Percentiles rank a stretch among this genome's conserved stretches.
Conservation (phyloP, 2,113 vertebrate genomes). For the Tonatia bakeri region DNA sequence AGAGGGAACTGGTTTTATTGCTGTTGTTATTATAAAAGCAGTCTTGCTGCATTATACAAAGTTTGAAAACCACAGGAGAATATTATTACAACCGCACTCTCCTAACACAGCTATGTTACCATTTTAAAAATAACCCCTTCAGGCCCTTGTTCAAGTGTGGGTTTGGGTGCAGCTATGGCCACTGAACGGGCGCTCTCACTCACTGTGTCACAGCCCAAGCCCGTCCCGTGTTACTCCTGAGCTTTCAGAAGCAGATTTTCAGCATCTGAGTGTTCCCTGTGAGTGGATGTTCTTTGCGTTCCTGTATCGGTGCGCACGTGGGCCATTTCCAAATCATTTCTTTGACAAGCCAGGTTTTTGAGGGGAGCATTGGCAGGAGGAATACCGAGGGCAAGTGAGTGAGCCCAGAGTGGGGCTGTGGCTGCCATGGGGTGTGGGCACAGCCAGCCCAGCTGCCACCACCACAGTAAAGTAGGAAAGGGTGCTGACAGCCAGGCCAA, state of each 20-base stretch:
- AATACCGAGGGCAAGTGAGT: not conserved
- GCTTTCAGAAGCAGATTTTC: not conserved
- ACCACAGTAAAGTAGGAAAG: not conserved
- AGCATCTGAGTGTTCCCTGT: rapidly evolving
- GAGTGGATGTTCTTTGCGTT: not conserved
- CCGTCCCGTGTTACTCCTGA: not conserved
- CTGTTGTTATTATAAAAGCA: not conserved
- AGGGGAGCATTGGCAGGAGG: not conserved
- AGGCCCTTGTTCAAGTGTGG: not conserved
- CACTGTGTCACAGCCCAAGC: not conserved
- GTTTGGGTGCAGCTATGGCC: not conserved
- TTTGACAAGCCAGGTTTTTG: not conserved
- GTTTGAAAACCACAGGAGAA: not conserved
- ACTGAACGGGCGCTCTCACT: not conserved
- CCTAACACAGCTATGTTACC: not conserved
- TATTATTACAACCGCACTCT: not conserved
- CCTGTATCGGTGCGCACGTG: not conserved
- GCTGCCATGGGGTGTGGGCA: not conserved
- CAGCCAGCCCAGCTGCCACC: not conserved
- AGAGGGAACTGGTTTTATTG: not conserved
- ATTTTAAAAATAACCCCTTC: not conserved
- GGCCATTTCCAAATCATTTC: not conserved
- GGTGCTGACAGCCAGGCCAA: not conserved
- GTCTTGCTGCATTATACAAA: not conserved
- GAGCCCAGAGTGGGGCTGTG: not conserved